Conservation (phyloP, 1,140 invertebrate species). For the Pseudomyrmex concolor region DNA sequence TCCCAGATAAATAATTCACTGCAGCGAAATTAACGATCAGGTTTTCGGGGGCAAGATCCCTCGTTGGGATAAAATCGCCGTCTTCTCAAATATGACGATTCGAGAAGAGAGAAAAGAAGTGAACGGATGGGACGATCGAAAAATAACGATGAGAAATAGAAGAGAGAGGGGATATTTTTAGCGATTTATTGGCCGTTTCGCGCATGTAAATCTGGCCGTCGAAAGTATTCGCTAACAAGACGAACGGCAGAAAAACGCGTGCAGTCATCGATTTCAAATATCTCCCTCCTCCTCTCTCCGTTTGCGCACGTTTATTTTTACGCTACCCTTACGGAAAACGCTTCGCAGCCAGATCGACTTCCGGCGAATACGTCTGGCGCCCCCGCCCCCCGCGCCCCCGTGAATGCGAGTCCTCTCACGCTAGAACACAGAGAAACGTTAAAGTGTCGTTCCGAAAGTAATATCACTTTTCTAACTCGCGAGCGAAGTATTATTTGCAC, state of each 20-base stretch:
- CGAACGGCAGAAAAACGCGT: constrained; percentile 32
- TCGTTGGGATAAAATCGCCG: constrained; percentile 6
- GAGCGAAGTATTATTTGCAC: constrained; percentile 23
- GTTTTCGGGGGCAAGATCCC: constrained; percentile 49
- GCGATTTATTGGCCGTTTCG: constrained; percentile 73
- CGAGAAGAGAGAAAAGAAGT: constrained; percentile 7
- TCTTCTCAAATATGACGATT: constrained; percentile 26
- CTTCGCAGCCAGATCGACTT: constrained; percentile 47
- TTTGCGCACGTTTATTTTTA: constrained; percentile 50
- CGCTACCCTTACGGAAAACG: constrained; percentile 53
- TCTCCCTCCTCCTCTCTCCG: background rate
- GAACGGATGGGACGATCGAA: constrained; percentile 41
- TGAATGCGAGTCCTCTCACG: background rate
- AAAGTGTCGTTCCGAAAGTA: constrained; percentile 51
- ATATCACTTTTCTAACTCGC: constrained; percentile 52
- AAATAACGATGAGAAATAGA: constrained; percentile 64
- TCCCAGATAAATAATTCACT: too few relatives aligned
- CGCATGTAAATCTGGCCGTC: constrained; percentile 66
- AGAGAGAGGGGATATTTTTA: constrained; percentile 65
- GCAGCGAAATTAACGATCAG: background rate
- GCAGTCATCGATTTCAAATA: constrained; percentile 65
- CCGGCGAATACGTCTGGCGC: constrained; percentile 40
- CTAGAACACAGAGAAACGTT: constrained; percentile 34
- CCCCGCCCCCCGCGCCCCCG: background rate
- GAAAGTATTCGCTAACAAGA: constrained; percentile 60